Evolutionary conservation across 2,113 vertebrate genomes (phyloP), one percentile per base, ranked within the genome.

Genomic region (Semicossyphus pulcher): DNA sequence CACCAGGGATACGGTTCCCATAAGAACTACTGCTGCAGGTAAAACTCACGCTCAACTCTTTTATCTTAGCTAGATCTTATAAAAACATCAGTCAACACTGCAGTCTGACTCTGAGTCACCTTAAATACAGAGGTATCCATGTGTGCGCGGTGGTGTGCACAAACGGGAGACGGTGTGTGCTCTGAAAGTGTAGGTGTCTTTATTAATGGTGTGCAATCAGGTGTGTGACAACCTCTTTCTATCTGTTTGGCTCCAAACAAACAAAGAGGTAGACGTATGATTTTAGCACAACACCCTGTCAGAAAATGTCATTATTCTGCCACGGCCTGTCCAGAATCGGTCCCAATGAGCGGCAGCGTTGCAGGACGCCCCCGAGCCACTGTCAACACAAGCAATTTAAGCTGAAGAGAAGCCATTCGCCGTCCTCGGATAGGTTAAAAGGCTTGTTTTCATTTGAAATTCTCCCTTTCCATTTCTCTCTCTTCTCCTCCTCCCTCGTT

Each of bases 361-460:
- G 26, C 48, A 16, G 34, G 39, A 75, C 16, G 20, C 37, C 64
- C 39, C 29, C 11, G 4, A 72, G 48, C 67, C 66, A 53, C 60
- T 47, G 84, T 86, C 78, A 78, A 69, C 76, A 71, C 70, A 80
- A 80, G 75, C 76, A 78, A 81, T 85, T 69, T 66, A 60, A 74
- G 32, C 42, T 62, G 71, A 54, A 67, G 60, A 28, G 76, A 80
- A 76, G 25, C 91, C 83, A 61, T 86, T 84, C 51, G 18, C 14
- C 31, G 18, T n/a, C 52, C 20, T 31, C 0, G 3, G 71, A 52
- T 28, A 44, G 41, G 59, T 81, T 86, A 54, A 67, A 65, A 65
- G 47, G 48, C 29, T 45, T 5, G 47, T 63, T 15, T 53, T 64
- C 70, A 63, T 68, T 77, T 76, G 83, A 57, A 34, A 66, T 75